These are phyloP conservation scores for Strix uralensis DNA, from an alignment of 2,113 vertebrate genomes.

Conservation along the genomic window DNA sequence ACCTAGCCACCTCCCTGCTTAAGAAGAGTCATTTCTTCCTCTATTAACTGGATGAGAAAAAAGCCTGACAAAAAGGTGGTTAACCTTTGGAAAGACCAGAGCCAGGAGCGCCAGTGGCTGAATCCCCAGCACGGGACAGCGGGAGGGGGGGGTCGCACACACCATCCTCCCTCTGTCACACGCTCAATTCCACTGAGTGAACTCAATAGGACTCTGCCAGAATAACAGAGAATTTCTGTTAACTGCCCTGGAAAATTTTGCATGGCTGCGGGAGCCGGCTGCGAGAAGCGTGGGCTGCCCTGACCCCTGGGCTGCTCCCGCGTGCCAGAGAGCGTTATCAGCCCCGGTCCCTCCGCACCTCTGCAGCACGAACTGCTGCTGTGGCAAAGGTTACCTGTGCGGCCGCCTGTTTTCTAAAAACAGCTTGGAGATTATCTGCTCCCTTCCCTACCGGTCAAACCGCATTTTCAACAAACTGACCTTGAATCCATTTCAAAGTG, in stretches of 20 bases:
- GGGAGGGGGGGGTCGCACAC: background rate
- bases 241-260: background rate
- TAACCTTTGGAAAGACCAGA: background rate
- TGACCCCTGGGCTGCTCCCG: background rate
- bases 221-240: background rate
- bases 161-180: background rate
- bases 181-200: fast-evolving
- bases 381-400: background rate
- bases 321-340: fast-evolving
- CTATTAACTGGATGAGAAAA: background rate
- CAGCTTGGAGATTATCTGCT: background rate
- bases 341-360: background rate
- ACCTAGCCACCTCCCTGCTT: background rate
- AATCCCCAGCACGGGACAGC: fast-evolving
- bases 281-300: background rate
- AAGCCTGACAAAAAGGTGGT: background rate
- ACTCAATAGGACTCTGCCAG: background rate
- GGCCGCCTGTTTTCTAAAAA: background rate
- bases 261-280: background rate
- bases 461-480: background rate
- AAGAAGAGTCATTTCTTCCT: background rate
- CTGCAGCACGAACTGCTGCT: background rate
- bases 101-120: fast-evolving
- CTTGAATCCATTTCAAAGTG: background rate
- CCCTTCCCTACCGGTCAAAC: background rate